Percentiles rank a stretch among this genome's conserved stretches.
phyloP scores from a whole-genome alignment of 1,140 invertebrate genomes.

The Olivierus martensii region DNA sequence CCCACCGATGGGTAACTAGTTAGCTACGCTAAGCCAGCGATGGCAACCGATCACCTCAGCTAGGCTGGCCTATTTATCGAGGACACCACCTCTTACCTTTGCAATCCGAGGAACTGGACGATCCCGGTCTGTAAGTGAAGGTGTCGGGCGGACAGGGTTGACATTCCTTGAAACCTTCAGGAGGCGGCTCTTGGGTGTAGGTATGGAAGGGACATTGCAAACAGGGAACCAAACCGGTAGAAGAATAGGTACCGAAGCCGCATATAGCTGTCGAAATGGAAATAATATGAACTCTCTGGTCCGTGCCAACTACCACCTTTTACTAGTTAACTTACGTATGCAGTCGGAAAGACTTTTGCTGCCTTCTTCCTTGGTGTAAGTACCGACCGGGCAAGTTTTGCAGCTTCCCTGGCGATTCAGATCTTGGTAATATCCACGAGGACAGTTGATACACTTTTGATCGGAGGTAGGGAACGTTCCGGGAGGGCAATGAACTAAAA shows the following conservation, averaged over 20 bases:
- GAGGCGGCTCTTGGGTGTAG: conserved; percentile 71
- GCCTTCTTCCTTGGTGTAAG: conserved; percentile 82
- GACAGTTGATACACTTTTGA: conserved; percentile 74
- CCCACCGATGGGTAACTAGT: too few relatives aligned
- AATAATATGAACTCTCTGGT: too few relatives aligned
- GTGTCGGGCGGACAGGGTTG: conserved; percentile 78
- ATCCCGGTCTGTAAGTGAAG: conserved; percentile 82
- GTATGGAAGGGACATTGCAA: conserved; percentile 88
- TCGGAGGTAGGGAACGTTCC: conserved; percentile 74
- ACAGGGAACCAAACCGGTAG: conserved; percentile 85
- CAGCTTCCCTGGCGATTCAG: conserved; percentile 73
- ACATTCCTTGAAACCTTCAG: conserved; percentile 85
- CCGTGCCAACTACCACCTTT: too few relatives aligned
- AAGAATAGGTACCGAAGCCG: conserved; percentile 89
- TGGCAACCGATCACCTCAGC: too few relatives aligned
- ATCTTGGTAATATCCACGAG: conserved; percentile 81
- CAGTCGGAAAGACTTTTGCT: conserved; percentile 31
- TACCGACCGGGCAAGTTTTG: conserved; percentile 74
- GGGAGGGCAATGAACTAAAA: conserved; percentile 68
- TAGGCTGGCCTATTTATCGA: too few relatives aligned
- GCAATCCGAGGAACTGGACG: conserved; percentile 64
- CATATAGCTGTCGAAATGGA: conserved; percentile 59
- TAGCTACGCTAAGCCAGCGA: too few relatives aligned
- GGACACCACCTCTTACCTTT: conserved; percentile 37
- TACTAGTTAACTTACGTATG: conserved; percentile 22